Evolutionary conservation across 2,113 vertebrate species (phyloP).

Genomic region (Chaetodon auriga): DNA sequence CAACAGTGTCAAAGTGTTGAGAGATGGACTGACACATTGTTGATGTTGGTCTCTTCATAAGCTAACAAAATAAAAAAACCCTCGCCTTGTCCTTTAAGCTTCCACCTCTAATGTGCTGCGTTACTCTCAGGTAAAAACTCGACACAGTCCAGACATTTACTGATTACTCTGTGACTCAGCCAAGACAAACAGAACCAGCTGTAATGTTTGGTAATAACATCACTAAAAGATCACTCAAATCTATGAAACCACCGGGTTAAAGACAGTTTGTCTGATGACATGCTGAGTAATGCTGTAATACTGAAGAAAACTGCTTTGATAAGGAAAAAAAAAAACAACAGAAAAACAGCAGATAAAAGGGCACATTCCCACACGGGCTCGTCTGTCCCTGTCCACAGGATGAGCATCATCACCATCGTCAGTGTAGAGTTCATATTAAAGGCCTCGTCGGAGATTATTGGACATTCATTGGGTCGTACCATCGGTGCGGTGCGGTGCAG

Average conservation of each 20-base stretch:
- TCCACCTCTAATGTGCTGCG: background rate
- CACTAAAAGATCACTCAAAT: background rate
- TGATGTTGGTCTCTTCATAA: constrained; percentile 11
- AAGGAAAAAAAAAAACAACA: background rate
- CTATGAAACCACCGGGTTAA: background rate
- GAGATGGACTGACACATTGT: background rate
- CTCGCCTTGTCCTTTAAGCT: background rate
- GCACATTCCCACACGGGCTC: constrained; percentile 53
- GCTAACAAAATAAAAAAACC: background rate
- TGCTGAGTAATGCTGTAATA: constrained; percentile 37
- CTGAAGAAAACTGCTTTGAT: constrained; percentile 40
- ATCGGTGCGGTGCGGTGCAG: constrained; percentile 48
- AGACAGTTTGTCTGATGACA: constrained; percentile 21
- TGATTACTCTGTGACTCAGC: constrained; percentile 20
- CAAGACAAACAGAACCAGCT: constrained; percentile 54
- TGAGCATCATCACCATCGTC: constrained; percentile 47
- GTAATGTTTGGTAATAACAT: constrained; percentile 42
- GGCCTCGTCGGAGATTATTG: constrained; percentile 83
- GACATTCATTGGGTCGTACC: constrained; percentile 87
- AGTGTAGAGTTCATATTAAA: constrained; percentile 73
- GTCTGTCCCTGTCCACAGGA: constrained; percentile 49
- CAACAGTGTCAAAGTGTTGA: background rate
- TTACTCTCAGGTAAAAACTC: constrained; percentile 11
- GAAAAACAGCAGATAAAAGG: constrained; percentile 40
- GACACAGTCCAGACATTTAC: constrained; percentile 23